These are phyloP conservation scores for Monopis laevigella DNA, from an alignment of 2,888 invertebrate genomes.

Conservation along the genomic window DNA sequence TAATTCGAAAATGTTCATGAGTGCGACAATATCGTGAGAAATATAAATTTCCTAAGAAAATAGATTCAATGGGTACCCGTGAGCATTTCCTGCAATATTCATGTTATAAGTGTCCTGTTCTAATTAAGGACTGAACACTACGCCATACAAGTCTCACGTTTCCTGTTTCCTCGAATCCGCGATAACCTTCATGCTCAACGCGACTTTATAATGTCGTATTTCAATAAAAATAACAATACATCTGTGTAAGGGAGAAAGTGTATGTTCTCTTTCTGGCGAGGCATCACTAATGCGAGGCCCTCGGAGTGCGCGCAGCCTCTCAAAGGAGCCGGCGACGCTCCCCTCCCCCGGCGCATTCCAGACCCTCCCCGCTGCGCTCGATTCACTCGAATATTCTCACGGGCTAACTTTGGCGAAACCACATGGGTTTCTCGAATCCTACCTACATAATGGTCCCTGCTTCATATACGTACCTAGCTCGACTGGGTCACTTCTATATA, in stretches of 20 bases:
- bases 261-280: conserved; percentile 1
- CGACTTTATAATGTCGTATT: neutral
- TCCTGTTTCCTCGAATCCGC: conserved; percentile 3
- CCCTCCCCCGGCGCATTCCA: conserved; percentile 28
- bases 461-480: too few species aligned
- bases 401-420: conserved; percentile 61
- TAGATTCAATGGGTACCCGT: too few species aligned
- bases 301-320: conserved; percentile 34
- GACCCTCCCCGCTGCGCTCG: conserved; percentile 44
- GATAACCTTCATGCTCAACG: neutral
- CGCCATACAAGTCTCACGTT: neutral
- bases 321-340: conserved; percentile 64
- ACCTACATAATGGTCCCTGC: too few species aligned
- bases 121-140: conserved; percentile 1
- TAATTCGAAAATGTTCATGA: too few species aligned
- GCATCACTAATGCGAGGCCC: conserved; percentile 1
- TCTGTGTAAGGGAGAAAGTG: conserved; percentile 1
- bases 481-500: too few species aligned
- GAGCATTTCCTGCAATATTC: too few species aligned
- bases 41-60: too few species aligned
- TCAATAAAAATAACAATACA: neutral
- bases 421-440: too few species aligned
- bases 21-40: too few species aligned
- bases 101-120: too few species aligned
- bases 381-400: conserved; percentile 63